phyloP scores from a whole-genome alignment of 2,888 invertebrate genomes.

The Gisinianus flammeolus region DNA sequence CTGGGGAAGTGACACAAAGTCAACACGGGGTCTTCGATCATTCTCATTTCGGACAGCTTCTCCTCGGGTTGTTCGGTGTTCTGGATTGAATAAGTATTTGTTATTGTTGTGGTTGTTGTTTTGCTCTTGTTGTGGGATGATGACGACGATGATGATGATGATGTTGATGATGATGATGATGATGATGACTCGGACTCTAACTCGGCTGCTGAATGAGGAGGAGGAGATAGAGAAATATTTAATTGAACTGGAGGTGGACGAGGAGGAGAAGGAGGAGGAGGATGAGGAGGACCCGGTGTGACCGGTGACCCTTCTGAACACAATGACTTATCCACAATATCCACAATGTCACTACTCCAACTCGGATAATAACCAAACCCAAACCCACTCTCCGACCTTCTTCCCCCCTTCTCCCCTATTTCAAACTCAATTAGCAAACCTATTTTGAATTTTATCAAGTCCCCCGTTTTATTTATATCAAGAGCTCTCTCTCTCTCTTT shows the following conservation, averaged over 20 bases:
- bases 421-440: not conserved
- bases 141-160: slow-evolving; percentile 21
- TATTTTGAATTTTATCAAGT: not conserved
- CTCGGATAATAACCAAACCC: too few species aligned
- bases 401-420: slow-evolving; percentile 9
- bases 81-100: too few species aligned
- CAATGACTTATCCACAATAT: slow-evolving; percentile 59
- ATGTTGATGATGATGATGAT: not conserved
- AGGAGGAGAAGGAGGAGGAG: slow-evolving; percentile 57
- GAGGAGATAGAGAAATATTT: slow-evolving; percentile 55
- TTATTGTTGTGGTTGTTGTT: too few species aligned
- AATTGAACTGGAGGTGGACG: slow-evolving; percentile 59
- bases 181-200: slow-evolving; percentile 57
- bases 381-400: slow-evolving; percentile 2
- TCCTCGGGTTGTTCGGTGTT: slow-evolving; percentile 43
- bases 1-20: slow-evolving; percentile 59
- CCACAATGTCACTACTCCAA: slow-evolving; percentile 1
- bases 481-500: slow-evolving; percentile 30
- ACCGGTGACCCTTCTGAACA: slow-evolving; percentile 56
- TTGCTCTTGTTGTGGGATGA: too few species aligned
- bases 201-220: slow-evolving; percentile 56
- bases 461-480: slow-evolving; percentile 19
- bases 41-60: slow-evolving; percentile 59
- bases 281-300: slow-evolving; percentile 56
- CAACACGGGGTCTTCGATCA: slow-evolving; percentile 60